phyloP scores from a whole-genome alignment of 1,140 invertebrate species.

The Ephestia elutella region DNA sequence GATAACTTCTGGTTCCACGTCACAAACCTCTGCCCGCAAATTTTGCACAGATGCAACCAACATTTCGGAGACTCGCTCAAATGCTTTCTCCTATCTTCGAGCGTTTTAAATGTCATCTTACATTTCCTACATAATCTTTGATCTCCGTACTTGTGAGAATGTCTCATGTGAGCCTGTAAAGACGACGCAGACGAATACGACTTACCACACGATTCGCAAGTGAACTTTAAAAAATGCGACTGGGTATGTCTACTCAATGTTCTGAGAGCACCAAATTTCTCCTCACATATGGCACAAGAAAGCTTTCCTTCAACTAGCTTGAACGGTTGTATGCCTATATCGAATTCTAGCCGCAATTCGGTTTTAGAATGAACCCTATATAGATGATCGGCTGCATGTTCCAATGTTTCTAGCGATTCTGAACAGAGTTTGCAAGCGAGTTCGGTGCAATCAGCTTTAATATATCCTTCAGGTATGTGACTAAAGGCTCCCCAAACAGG shows the following conservation, averaged over 20 bases:
- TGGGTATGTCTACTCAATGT: slow-evolving; percentile 54
- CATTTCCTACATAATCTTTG: slow-evolving; percentile 42
- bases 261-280: slow-evolving; percentile 38
- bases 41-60: slow-evolving; percentile 37
- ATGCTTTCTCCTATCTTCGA: slow-evolving; percentile 34
- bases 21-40: slow-evolving; percentile 39
- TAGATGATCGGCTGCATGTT: slow-evolving; percentile 41
- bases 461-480: slow-evolving; percentile 39
- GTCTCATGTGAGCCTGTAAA: slow-evolving; percentile 26
- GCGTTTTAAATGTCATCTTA: slow-evolving; percentile 33
- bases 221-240: slow-evolving; percentile 60
- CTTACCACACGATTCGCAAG: slow-evolving; percentile 70
- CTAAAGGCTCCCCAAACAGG: slow-evolving; percentile 39
- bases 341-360: slow-evolving; percentile 22
- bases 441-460: slow-evolving; percentile 50
- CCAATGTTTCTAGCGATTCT: slow-evolving; percentile 28
- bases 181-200: slow-evolving; percentile 54
- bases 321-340: slow-evolving; percentile 47
- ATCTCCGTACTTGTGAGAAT: slow-evolving; percentile 27
- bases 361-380: slow-evolving; percentile 31
- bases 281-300: slow-evolving; percentile 41
- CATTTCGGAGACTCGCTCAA: slow-evolving; percentile 34
- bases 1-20: slow-evolving; percentile 38
- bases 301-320: slow-evolving; percentile 42
- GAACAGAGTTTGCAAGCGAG: slow-evolving; percentile 37